Evolutionary conservation across 2,113 vertebrate species (phyloP), one percentile per base, ranked within the genome.

Genomic region (Hemibagrus wyckioides): DNA sequence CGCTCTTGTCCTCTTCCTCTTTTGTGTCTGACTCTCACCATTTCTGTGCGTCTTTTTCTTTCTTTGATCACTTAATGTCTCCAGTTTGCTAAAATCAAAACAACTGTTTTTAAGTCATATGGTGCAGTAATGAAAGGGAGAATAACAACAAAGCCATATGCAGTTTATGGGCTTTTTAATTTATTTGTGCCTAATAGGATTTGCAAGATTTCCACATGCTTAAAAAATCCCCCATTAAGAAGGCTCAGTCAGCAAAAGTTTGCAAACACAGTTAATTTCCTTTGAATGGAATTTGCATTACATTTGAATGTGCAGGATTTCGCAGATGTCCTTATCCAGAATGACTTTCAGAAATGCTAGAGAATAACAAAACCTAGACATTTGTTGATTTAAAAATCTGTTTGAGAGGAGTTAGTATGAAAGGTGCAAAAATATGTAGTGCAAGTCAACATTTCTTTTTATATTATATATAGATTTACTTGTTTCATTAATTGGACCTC

Each of bases 121-220:
- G 85, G 41, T 61, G 28, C 57, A 48, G 21, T 61, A 87, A 89
- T 77, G 77, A 87, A 85, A 80, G 30, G 39, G 81, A 88, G 67
- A 73, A 77, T 80, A 85, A 54, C 57, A 52, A 13, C 30, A 44
- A 56, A 63, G 61, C 65, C 85, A 88, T 87, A 65, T 75, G 85
- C 19, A 36, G 15, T 85, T 75, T 84, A 82, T 86, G 76, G 87
- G 75, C 63, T 82, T 85, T 89, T 30, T 82, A 33, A 82, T 89
- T 87, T 85, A 65, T 56, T 83, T 75, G 85, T 44, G 41, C 56
- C 56, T 61, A 85, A 85, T 79, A 85, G 28, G 39, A 63, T 48
- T 85, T 76, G 5, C 17, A 21, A 73, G 67, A 39, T 19, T 63
- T 80, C 75, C 54, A 41, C 79, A 69, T 85, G 52, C 28, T 85